These are phyloP conservation scores for Geothlypis trichas DNA, from an alignment of 2,113 vertebrate genomes.

Conservation along the genomic window DNA sequence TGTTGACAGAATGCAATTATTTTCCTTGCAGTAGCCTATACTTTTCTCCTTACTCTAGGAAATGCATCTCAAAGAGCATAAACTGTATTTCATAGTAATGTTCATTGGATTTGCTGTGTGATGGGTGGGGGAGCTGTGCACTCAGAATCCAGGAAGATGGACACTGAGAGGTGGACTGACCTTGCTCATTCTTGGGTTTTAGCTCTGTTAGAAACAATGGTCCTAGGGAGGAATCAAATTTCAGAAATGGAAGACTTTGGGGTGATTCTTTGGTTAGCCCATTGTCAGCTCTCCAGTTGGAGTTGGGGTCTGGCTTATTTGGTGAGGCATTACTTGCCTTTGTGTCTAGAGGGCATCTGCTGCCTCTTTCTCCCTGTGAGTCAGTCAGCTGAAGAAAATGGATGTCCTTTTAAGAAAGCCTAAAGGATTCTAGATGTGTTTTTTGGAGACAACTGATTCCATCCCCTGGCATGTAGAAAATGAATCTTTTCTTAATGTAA, in stretches of 20 bases:
- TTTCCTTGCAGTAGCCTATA: background rate
- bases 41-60: background rate
- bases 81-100: background rate
- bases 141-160: background rate
- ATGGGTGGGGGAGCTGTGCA: background rate
- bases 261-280: background rate
- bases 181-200: background rate
- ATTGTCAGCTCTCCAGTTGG: background rate
- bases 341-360: background rate
- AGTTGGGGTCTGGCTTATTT: background rate
- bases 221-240: background rate
- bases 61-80: background rate
- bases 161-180: background rate
- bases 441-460: background rate
- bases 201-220: background rate
- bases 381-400: background rate
- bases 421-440: background rate
- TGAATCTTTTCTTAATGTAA: background rate
- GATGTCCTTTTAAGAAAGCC: background rate
- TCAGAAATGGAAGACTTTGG: background rate
- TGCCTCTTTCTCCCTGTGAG: background rate
- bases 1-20: background rate
- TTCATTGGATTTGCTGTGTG: background rate
- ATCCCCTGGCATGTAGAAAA: background rate
- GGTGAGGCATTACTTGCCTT: background rate